A percentile compares a stretch with the other conserved stretches of the same genome.
Conservation (phyloP, 2,888 invertebrate species). For the Nemapogon koenigi region DNA sequence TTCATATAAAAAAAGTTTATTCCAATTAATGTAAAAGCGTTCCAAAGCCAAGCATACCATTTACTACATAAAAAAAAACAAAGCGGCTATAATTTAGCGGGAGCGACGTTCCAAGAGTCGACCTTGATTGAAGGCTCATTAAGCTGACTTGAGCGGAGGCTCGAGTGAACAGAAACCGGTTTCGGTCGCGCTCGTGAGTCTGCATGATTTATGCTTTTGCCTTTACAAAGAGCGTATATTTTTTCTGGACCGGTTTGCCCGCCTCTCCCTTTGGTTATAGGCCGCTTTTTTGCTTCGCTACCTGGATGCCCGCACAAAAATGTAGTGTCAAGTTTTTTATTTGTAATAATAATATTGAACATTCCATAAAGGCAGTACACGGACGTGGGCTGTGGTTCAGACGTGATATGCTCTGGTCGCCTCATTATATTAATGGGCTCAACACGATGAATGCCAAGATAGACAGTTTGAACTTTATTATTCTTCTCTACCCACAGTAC, state of each 20-base stretch:
- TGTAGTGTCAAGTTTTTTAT: slow-evolving; percentile 48
- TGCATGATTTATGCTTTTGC: slow-evolving; percentile 56
- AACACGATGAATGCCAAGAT: slow-evolving; percentile 57
- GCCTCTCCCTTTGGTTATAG: slow-evolving; percentile 21
- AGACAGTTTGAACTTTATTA: slow-evolving; percentile 49
- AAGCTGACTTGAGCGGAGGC: slow-evolving; percentile 29
- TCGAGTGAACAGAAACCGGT: slow-evolving; percentile 34
- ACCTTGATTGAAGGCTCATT: slow-evolving; percentile 63
- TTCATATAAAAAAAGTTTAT: slow-evolving; percentile 3
- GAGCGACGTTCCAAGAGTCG: slow-evolving; percentile 32
- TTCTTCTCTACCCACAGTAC: no score
- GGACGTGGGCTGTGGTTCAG: slow-evolving; percentile 44
- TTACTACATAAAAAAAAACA: slow-evolving; percentile 12
- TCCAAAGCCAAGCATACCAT: slow-evolving; percentile 8
- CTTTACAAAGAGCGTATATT: slow-evolving; percentile 43
- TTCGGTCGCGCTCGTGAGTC: slow-evolving; percentile 50
- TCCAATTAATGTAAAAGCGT: slow-evolving; percentile 4
- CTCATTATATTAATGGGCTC: slow-evolving; percentile 60
- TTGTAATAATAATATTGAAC: slow-evolving; percentile 56
- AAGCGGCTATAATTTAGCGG: slow-evolving; percentile 32
- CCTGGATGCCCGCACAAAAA: slow-evolving; percentile 51
- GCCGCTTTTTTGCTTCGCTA: slow-evolving; percentile 42
- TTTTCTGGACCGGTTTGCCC: slow-evolving; percentile 38
- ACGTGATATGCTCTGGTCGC: slow-evolving; percentile 55
- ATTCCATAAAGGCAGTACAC: slow-evolving; percentile 55